Base-by-base conservation (phyloP, 2,888 invertebrate genomes). In the Melanchra persicariae region DNA sequence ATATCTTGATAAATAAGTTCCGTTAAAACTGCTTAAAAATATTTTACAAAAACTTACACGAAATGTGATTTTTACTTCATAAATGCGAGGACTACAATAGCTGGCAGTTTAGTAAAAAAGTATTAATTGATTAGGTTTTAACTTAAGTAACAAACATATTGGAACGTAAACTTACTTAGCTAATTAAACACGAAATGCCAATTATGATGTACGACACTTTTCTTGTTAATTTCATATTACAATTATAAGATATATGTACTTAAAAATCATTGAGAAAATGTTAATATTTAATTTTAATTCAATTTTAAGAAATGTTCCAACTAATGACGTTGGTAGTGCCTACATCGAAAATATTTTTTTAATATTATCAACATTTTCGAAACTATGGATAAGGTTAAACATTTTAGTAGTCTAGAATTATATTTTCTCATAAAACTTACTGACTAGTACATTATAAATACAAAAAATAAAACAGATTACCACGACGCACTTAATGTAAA, bases 1-100 rank as follows among this genome's bases (percentile, higher is more conserved):
- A 62, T 45, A 51, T 17, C 45, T 40, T 40, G 15, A 30, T 57
- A 62, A 54, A 78, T 67, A 65, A 65, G 70, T 67, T 74, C 65
- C 30, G 61, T 74, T 65, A 72, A 34, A 57, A 67, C 71, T 76
- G 79, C 75, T 86, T 85, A 87, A 77, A 85, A 79, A 77, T 84
- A 85, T 82, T 80, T 85, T 81, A 86, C 81, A 82, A 84, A 83
- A 81, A 74, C 79, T 85, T 83, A 84, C 70, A 84, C 74, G 73
- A 86, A 80, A 81, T 85, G 87, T 87, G 85, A 77, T 83, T 78
- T 71, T 76, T 58, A 76, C 57, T 84, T 79, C 83, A 88, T 91
- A 93, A 95, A 95, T 95, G 95, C 95, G 94, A 95, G 94, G 94
- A 94, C 90, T 93, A 93, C 86, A 83, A 89, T 90, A 91, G 77